phyloP scores from a whole-genome alignment of 2,888 invertebrate genomes.

The Celastrina argiolus region DNA sequence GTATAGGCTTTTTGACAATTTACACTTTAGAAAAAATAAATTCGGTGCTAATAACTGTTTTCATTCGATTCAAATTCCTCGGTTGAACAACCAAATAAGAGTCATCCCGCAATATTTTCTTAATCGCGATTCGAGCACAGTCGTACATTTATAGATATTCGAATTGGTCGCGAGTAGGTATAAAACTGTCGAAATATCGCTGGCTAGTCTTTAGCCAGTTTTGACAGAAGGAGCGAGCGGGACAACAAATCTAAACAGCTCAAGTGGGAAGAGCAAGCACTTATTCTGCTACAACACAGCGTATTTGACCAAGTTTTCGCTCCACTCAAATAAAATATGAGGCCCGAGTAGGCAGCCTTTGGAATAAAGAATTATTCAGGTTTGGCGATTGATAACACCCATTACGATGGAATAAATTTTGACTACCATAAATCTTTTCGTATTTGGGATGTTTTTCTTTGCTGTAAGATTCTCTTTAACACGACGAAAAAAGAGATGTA shows the following conservation, averaged over 20 bases:
- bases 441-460: not conserved
- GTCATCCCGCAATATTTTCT: too few species aligned
- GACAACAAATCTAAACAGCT: conserved; percentile 38
- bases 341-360: conserved; percentile 38
- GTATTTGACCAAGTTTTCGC: conserved; percentile 66
- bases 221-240: conserved; percentile 47
- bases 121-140: too few species aligned
- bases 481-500: too few species aligned
- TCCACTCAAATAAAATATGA: conserved; percentile 62
- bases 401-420: conserved; percentile 18
- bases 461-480: not conserved
- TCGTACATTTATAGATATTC: too few species aligned
- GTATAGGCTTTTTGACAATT: too few species aligned
- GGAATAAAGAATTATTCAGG: conserved; percentile 38
- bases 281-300: conserved; percentile 49
- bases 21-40: too few species aligned
- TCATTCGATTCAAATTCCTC: too few species aligned
- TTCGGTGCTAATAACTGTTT: too few species aligned
- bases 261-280: conserved; percentile 38
- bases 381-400: conserved; percentile 26
- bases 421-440: not conserved
- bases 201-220: conserved; percentile 52
- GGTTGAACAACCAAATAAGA: too few species aligned
- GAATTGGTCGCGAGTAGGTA: conserved; percentile 18
- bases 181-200: not conserved